These are phyloP conservation scores for Calidris pygmaea DNA, from an alignment of 2,113 vertebrate species.

Conservation along the genomic window DNA sequence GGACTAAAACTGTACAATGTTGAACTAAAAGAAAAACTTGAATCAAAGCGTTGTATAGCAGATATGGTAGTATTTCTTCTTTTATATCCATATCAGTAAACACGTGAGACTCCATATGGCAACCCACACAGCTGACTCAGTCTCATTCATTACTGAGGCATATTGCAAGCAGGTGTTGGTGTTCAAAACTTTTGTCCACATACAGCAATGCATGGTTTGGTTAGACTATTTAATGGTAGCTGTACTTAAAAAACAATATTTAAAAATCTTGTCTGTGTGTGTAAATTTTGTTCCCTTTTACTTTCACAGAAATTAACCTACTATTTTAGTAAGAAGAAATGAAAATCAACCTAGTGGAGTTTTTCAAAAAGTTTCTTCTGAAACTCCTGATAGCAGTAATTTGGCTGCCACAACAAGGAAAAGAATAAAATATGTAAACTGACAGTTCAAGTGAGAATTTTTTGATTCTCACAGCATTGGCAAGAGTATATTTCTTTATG, in stretches of 20 bases:
- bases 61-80: not conserved
- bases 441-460: not conserved
- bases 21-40: not conserved
- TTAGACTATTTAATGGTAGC: not conserved
- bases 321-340: not conserved
- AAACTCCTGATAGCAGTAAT: not conserved
- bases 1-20: not conserved
- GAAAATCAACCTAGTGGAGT: rapidly evolving
- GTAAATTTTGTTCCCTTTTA: not conserved
- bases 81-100: not conserved
- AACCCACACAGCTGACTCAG: not conserved
- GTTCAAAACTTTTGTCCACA: not conserved
- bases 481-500: not conserved
- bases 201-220: not conserved
- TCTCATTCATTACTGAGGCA: not conserved
- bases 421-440: not conserved
- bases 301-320: not conserved
- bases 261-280: not conserved
- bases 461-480: not conserved
- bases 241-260: not conserved
- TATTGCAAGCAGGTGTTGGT: not conserved
- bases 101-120: not conserved
- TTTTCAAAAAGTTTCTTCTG: not conserved
- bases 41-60: not conserved
- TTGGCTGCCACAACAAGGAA: not conserved